A percentile compares a stretch with the other conserved stretches of the same genome.
Evolutionary conservation across 2,113 vertebrate species (phyloP).

Genomic region (Oryzias celebensis): DNA sequence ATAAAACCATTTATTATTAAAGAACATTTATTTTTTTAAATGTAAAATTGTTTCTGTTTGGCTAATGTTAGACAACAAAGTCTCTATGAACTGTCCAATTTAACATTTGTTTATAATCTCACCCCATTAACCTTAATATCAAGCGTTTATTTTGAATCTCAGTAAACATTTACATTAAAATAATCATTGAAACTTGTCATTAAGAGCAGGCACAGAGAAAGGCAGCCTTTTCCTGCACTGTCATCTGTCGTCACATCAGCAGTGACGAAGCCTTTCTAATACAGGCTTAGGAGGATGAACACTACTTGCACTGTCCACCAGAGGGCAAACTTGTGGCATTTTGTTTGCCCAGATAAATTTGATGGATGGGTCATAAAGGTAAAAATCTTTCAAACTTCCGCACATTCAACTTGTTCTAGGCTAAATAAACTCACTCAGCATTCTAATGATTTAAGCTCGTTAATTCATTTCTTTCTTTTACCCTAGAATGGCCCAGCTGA

Average conservation of each 20-base stretch:
- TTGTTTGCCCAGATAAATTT: background rate
- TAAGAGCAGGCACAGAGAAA: slow-evolving; percentile 53
- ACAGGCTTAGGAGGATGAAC: slow-evolving; percentile 39
- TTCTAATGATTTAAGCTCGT: background rate
- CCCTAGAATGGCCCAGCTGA: slow-evolving; percentile 82
- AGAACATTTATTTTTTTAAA: no score
- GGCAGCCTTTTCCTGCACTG: slow-evolving; percentile 55
- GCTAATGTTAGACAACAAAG: no score
- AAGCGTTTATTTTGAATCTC: slow-evolving; percentile 17
- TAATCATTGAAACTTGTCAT: slow-evolving; percentile 38
- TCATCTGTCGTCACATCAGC: slow-evolving; percentile 55
- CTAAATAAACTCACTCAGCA: background rate
- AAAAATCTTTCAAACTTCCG: background rate
- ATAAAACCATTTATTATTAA: no score
- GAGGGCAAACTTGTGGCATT: slow-evolving; percentile 48
- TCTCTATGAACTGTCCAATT: no score
- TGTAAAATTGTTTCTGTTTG: no score
- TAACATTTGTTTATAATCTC: no score
- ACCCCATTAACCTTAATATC: no score
- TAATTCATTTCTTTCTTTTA: slow-evolving; percentile 39
- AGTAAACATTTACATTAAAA: slow-evolving; percentile 47
- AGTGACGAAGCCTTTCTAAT: slow-evolving; percentile 57
- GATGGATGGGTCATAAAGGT: background rate
- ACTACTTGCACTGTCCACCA: slow-evolving; percentile 57
- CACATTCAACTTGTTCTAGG: background rate